Evolutionary conservation across 2,888 invertebrate genomes (phyloP).

Genomic region (Zygothrica quintamaculata): DNA sequence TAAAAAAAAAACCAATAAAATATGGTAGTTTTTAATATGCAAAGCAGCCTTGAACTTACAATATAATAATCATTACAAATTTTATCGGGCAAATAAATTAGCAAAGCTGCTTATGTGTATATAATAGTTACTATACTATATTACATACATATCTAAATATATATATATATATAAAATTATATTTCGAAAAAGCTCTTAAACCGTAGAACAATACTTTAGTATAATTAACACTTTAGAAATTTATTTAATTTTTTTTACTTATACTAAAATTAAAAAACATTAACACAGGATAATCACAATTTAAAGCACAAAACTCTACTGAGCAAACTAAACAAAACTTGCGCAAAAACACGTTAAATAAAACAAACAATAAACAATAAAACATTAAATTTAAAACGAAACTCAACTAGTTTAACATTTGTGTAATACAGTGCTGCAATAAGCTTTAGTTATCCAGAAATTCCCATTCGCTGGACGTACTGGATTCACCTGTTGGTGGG

Average conservation of each 20-base stretch:
- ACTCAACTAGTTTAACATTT: conserved; percentile 19
- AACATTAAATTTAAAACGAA: conserved; percentile 6
- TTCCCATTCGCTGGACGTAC: conserved; percentile 84
- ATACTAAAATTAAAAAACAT: conserved; percentile 33
- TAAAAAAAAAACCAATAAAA: not conserved
- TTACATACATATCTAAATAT: too few relatives aligned
- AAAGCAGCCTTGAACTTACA: conserved; percentile 12
- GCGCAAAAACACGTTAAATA: too few relatives aligned
- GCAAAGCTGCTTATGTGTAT: conserved; percentile 5
- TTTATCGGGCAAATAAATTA: conserved; percentile 6
- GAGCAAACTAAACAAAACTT: conserved; percentile 1
- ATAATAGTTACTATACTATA: too few relatives aligned
- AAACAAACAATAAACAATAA: conserved; percentile 1
- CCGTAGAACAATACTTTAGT: conserved; percentile 2
- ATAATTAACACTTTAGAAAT: not conserved
- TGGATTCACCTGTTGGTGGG: conserved; percentile 64
- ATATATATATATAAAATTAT: too few relatives aligned
- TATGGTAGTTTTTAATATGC: conserved; percentile 13
- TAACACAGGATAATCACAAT: conserved; percentile 54
- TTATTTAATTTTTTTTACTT: conserved; percentile 7
- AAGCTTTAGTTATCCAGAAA: conserved; percentile 82
- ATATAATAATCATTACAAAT: not conserved
- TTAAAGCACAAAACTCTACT: conserved; percentile 40
- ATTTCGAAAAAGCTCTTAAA: conserved; percentile 25
- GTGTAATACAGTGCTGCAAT: conserved; percentile 43